Conservation (phyloP, 2,888 invertebrate species). For the Parnassius orleans region DNA sequence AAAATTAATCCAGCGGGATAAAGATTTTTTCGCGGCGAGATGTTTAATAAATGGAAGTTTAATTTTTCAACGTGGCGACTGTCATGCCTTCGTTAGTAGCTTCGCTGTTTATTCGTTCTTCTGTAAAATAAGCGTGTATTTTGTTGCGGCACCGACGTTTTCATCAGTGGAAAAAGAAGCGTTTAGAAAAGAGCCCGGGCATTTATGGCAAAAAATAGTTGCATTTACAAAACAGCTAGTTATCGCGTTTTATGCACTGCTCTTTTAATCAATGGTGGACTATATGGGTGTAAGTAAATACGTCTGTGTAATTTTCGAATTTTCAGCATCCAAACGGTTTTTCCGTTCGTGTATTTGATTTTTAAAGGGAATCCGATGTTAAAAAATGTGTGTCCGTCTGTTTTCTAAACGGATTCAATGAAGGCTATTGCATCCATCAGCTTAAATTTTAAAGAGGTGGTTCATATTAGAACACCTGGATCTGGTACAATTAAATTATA, state of each 20-base stretch:
- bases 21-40: slow-evolving; percentile 23
- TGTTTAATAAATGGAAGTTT: slow-evolving; percentile 27
- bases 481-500: too few relatives aligned
- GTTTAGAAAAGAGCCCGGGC: slow-evolving; percentile 16
- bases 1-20: slow-evolving; percentile 19
- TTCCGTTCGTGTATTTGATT: too few relatives aligned
- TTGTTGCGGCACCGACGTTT: slow-evolving; percentile 49
- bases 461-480: too few relatives aligned
- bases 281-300: background rate
- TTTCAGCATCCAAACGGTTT: too few relatives aligned
- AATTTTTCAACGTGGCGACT: slow-evolving; percentile 29
- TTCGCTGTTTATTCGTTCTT: slow-evolving; percentile 47
- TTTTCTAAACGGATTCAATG: too few relatives aligned
- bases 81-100: slow-evolving; percentile 41
- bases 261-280: background rate
- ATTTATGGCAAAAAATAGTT: slow-evolving; percentile 19
- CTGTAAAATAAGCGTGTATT: slow-evolving; percentile 50
- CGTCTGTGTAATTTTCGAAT: too few relatives aligned
- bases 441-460: too few relatives aligned
- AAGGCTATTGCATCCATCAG: too few relatives aligned
- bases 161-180: slow-evolving; percentile 35
- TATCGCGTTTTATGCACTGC: slow-evolving; percentile 13
- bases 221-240: slow-evolving; percentile 20
- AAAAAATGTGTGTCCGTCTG: too few relatives aligned
- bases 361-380: too few relatives aligned